These are phyloP conservation scores for Euproctis similis DNA, from an alignment of 2,888 invertebrate species.

Conservation along the genomic window DNA sequence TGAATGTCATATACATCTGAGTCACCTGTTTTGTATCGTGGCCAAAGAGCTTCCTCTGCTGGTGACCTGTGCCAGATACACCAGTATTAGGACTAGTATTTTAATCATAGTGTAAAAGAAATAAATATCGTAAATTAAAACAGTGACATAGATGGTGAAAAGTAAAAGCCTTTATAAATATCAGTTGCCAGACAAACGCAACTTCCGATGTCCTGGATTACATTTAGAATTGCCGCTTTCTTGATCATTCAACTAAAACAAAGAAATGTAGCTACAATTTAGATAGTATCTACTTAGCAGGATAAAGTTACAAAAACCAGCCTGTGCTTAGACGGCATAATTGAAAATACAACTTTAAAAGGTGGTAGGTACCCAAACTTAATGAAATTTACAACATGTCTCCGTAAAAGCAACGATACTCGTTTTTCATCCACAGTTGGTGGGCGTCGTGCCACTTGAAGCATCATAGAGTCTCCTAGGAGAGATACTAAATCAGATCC, in stretches of 20 bases:
- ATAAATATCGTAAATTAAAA: no score
- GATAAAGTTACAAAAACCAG: no score
- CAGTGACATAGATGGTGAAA: no score
- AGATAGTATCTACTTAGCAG: no score
- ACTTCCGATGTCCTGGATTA: no score
- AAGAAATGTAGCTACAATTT: no score
- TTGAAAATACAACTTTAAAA: conserved; percentile 2
- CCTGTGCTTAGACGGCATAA: neutral
- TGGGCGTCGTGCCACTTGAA: conserved; percentile 79
- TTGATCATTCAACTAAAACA: no score
- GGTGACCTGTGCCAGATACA: conserved; percentile 79
- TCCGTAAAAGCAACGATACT: conserved; percentile 47
- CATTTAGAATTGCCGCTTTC: no score
- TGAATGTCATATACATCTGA: conserved; percentile 66
- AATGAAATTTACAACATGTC: conserved; percentile 57
- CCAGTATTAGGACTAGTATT: no score
- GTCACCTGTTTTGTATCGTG: conserved; percentile 71
- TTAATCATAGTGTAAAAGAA: no score
- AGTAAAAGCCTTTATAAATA: no score
- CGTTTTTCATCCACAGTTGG: conserved; percentile 77
- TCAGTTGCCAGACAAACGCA: no score
- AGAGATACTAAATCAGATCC: conserved; percentile 80
- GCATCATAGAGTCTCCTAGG: conserved; percentile 79
- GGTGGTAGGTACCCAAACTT: conserved; percentile 58
- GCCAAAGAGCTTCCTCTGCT: conserved; percentile 75